These are phyloP conservation scores for Acronicta aceris DNA, from an alignment of 2,888 invertebrate genomes.

Conservation along the genomic window DNA sequence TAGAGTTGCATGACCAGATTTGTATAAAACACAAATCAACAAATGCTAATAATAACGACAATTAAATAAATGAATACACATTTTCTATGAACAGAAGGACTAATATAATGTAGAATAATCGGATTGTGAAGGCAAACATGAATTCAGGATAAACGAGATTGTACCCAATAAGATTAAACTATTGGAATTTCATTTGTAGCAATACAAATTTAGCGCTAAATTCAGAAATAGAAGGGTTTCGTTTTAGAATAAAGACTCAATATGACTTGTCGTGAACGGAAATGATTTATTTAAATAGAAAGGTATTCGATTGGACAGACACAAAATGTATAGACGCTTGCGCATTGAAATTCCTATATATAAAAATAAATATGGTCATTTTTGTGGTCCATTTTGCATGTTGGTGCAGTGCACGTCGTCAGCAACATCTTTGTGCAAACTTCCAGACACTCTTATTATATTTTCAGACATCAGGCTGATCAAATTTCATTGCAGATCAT, in stretches of 20 bases:
- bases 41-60: not conserved
- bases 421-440: too few relatives aligned
- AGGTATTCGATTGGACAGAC: slow-evolving; percentile 49
- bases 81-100: not conserved
- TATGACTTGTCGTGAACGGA: slow-evolving; percentile 36
- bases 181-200: slow-evolving; percentile 11
- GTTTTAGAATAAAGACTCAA: slow-evolving; percentile 34
- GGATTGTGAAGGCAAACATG: slow-evolving; percentile 15
- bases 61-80: not conserved
- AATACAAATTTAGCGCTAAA: slow-evolving; percentile 21
- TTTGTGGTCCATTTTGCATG: too few relatives aligned
- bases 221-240: slow-evolving; percentile 16
- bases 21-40: not conserved
- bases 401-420: too few relatives aligned
- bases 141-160: slow-evolving; percentile 25
- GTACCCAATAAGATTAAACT: slow-evolving; percentile 12
- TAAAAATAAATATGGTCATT: slow-evolving; percentile 3
- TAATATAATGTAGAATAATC: slow-evolving; percentile 9
- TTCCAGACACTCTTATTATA: too few relatives aligned
- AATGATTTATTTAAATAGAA: slow-evolving; percentile 54
- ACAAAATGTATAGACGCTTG: slow-evolving; percentile 20
- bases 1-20: too few relatives aligned
- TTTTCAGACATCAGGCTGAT: too few relatives aligned
- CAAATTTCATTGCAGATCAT: too few relatives aligned
- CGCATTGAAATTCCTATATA: not conserved